Conservation (phyloP, 1,140 invertebrate genomes). For the Drosophila sproati region DNA sequence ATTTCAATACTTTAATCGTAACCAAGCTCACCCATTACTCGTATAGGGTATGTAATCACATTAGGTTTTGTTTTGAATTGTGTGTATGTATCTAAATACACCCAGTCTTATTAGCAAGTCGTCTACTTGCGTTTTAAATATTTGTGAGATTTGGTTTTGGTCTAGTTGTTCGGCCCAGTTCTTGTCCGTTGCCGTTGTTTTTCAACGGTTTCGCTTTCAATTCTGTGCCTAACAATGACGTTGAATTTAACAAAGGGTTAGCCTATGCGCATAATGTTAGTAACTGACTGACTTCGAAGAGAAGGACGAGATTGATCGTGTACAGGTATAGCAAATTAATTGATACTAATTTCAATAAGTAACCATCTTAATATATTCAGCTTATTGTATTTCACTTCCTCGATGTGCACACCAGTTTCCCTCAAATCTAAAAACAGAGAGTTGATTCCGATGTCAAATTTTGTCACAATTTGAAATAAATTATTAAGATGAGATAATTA, state of each 20-base stretch:
- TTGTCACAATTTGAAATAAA: too few species aligned
- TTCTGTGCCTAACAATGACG: slow-evolving; percentile 37
- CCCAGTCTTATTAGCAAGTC: neutral
- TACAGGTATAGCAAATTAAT: neutral
- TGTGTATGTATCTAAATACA: too few species aligned
- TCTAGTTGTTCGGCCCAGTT: slow-evolving; percentile 63
- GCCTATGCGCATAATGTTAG: slow-evolving; percentile 17
- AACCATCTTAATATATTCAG: too few species aligned
- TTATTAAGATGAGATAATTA: too few species aligned
- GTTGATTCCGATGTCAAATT: too few species aligned
- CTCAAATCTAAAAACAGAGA: too few species aligned
- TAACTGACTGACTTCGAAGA: neutral
- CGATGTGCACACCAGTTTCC: too few species aligned
- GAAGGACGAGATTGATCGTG: neutral
- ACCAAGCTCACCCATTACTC: too few species aligned
- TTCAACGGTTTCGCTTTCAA: slow-evolving; percentile 60
- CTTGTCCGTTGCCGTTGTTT: slow-evolving; percentile 37
- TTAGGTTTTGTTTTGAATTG: neutral
- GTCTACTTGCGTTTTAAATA: neutral
- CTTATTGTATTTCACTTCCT: neutral
- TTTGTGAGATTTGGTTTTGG: slow-evolving; percentile 33
- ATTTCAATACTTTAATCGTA: too few species aligned
- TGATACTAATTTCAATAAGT: too few species aligned
- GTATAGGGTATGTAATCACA: neutral
- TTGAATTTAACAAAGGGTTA: slow-evolving; percentile 30